Base-by-base conservation (phyloP, 2,888 invertebrate species). In the Morpho deidamia region DNA sequence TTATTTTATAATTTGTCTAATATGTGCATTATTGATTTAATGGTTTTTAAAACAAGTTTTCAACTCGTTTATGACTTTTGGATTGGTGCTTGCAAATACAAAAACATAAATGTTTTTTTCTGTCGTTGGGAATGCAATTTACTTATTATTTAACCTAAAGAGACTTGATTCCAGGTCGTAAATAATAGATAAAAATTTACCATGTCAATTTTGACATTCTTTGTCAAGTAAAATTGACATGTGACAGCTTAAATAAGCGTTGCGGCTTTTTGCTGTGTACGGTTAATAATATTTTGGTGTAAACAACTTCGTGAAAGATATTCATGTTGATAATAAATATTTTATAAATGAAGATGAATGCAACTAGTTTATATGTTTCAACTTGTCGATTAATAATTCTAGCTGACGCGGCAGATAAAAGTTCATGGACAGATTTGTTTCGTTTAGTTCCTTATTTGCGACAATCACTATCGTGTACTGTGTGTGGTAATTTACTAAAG, bases 391-490 rank as follows among this genome's bases (percentile, higher is more conserved):
- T 95, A 74, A 94, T 95, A 71, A 90, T 96, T 72, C 92, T 94
- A 80, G 94, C 95, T 55, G 93, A 94, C 68, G 91, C 92, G 44
- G 91, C 91, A 55, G 93, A 94, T 76, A 92, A 93, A 64, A 93
- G 92, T 73, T 92, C 94, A 53, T 95, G 95, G 94, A 92, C 92
- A 51, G 96, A 97, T 84, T 91, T 97, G 67, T 95, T 95, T 83
- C 92, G 95, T 67, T 92, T 95, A 70, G 92, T 97, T 66, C 95
- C 96, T 7, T 95, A 95, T 84, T 91, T 97, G 73, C 92, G 97
- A 55, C 96, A 96, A 78, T 94, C 96, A 61, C 90, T 98, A 68
- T 95, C 96, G 65, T 98, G 98, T 85, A 95, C 95, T 53, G 97
- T 97, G 52, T 98, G 98, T 81, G 94, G 95, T 59, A 94, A 95